Conservation (phyloP, 2,797 vertebrate genomes). For the Acridotheres tristis region DNA sequence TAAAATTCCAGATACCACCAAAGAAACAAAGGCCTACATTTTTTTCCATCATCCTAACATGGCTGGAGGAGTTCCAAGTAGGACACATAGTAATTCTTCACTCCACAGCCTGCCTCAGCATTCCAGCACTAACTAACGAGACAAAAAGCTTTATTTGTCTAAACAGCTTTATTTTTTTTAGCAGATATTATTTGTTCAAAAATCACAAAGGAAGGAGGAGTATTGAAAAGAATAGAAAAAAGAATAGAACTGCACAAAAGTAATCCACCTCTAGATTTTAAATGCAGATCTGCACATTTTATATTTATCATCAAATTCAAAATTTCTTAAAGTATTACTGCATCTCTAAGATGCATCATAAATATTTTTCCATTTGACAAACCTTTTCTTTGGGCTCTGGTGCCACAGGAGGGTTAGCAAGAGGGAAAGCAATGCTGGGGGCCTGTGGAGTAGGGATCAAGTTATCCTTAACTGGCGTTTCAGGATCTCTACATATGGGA, state of each 20-base stretch:
- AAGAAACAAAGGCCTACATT: background rate
- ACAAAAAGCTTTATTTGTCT: background rate
- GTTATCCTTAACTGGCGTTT: conserved; percentile 47
- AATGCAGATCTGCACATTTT: background rate
- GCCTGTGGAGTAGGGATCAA: conserved; percentile 84
- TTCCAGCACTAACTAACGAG: background rate
- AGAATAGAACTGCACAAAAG: background rate
- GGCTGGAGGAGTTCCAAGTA: background rate
- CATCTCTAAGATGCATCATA: background rate
- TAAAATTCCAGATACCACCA: background rate
- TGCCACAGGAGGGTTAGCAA: conserved; percentile 84
- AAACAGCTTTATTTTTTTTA: background rate
- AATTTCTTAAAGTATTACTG: background rate
- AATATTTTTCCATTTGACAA: background rate
- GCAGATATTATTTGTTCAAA: background rate
- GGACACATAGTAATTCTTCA: background rate
- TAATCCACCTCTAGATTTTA: background rate
- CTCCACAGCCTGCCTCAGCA: background rate
- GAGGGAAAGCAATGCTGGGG: conserved; percentile 87
- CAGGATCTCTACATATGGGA: conserved; percentile 45
- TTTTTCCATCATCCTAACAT: background rate
- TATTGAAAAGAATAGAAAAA: background rate
- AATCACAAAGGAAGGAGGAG: background rate
- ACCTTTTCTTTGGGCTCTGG: conserved; percentile 81
- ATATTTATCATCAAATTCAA: background rate